These are phyloP conservation scores for Eubucco bourcierii DNA, from an alignment of 2,113 vertebrate genomes.

Conservation along the genomic window DNA sequence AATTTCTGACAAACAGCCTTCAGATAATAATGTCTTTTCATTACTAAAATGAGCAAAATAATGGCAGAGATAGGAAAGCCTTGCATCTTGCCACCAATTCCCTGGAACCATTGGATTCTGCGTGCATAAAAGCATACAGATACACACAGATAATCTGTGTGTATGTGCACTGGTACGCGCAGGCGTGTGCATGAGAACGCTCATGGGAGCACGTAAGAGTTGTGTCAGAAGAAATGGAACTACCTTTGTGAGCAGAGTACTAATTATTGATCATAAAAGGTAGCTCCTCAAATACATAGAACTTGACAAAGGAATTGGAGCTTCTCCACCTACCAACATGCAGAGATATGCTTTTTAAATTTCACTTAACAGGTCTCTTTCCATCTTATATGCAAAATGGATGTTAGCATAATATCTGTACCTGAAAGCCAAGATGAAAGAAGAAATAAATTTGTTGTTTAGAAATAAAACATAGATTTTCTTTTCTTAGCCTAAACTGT, in stretches of 20 bases:
- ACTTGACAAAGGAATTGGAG: background rate
- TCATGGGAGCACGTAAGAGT: background rate
- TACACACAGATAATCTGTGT: background rate
- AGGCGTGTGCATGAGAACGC: background rate
- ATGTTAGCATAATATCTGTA: background rate
- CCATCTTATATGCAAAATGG: background rate
- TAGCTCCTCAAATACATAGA: background rate
- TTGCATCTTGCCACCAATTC: background rate
- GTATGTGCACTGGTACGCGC: background rate
- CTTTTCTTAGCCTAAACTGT: background rate
- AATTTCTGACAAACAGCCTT: conserved; percentile 54
- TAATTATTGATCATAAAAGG: background rate
- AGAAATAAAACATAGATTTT: background rate
- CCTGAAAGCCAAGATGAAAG: background rate
- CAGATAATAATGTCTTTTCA: conserved; percentile 42
- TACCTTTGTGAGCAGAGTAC: background rate
- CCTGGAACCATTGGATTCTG: background rate
- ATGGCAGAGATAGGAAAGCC: conserved; percentile 23
- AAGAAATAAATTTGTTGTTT: background rate
- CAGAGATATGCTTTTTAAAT: background rate
- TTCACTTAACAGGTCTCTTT: background rate
- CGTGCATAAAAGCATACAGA: background rate
- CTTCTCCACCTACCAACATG: background rate
- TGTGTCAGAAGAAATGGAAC: background rate
- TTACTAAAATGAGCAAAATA: conserved; percentile 34